Base-by-base conservation (phyloP, 2,888 invertebrate genomes). In the Atethmia centrago region DNA sequence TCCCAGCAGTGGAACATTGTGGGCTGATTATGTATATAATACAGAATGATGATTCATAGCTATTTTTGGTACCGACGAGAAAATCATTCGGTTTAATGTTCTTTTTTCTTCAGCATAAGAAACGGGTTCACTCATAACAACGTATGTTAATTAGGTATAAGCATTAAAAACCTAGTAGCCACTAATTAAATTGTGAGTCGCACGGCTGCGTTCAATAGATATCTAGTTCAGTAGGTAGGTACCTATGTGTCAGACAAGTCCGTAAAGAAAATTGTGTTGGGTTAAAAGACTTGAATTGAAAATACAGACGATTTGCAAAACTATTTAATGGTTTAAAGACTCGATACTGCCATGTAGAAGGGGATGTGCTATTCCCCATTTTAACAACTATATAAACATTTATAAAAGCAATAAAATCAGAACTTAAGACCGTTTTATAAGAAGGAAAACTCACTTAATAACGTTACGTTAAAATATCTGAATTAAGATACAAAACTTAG, bases 401-500 rank as follows among this genome's bases (percentile, higher is more conserved):
- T n/a, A 28, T 40, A 16, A 40, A 28, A 61, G 3, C 25, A 74
- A 47, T 25, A 21, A 53, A 64, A 65, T 62, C 1, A 40, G 25
- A 47, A 53, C 40, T 64, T 25, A 47, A 49, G 3, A 47, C 53
- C 25, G 47, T 59, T 64, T 31, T 31, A 19, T 51, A 40, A 25
- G n/a, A 53, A 55, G 45, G 16, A 40, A 59, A 83, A 40, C 40
- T 68, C 8, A 47, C 36, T 40, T 64, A 62, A 36, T 55, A 31
- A 65, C 64, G 21, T 68, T 45, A 65, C 49, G 31, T 59, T 58
- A 66, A 80, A 68, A 53, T 80, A 51, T 81, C 25, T 40, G 51
- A 76, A 68, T 49, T 64, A 73, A 74, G 21, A 77, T 62, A 47
- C 64, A 68, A 53, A 78, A 82, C 82, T 78, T 53, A 64, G 56